These are phyloP conservation scores for Lutjanus argentimaculatus DNA, from an alignment of 2,797 vertebrate genomes.

Conservation along the genomic window DNA sequence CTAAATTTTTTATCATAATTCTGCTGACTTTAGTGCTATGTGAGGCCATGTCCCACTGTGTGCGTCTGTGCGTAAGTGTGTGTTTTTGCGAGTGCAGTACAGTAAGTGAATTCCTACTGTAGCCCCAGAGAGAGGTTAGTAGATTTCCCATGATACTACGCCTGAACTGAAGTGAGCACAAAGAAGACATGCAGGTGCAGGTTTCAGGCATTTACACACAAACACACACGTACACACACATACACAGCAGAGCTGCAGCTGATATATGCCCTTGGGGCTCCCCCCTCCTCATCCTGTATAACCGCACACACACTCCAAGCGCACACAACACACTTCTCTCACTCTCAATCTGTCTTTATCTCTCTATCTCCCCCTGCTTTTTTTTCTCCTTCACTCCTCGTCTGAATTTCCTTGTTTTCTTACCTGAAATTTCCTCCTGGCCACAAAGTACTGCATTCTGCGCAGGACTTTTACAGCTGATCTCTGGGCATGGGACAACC, in stretches of 20 bases:
- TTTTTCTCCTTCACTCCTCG: constrained; percentile 5
- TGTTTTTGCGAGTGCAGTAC: constrained; percentile 23
- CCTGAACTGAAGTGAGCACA: constrained; percentile 64
- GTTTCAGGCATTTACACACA: constrained; percentile 70
- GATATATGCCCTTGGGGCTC: constrained; percentile 52
- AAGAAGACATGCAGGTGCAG: constrained; percentile 76
- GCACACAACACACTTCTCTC: constrained; percentile 26
- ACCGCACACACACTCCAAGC: constrained; percentile 33
- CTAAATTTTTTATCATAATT: constrained; percentile 25
- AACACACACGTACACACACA: constrained; percentile 44
- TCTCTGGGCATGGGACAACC: constrained; percentile 90
- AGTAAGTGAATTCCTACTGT: constrained; percentile 61
- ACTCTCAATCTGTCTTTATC: constrained; percentile 47
- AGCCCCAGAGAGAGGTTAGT: constrained; percentile 61
- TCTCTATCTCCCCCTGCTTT: constrained; percentile 7
- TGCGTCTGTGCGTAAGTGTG: constrained; percentile 12
- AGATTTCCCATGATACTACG: constrained; percentile 68
- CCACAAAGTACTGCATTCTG: constrained; percentile 94
- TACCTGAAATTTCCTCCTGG: constrained; percentile 94
- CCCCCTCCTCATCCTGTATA: constrained; percentile 60
- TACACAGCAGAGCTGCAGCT: constrained; percentile 49
- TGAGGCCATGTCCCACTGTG: constrained; percentile 17
- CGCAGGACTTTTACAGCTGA: constrained; percentile 92
- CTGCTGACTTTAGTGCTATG: constrained; percentile 19
- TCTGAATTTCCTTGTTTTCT: constrained; percentile 48